Percentiles rank a stretch among this genome's conserved stretches.
These are phyloP conservation scores for Isurus oxyrinchus DNA, from an alignment of 2,113 vertebrate genomes.

Conservation along the genomic window DNA sequence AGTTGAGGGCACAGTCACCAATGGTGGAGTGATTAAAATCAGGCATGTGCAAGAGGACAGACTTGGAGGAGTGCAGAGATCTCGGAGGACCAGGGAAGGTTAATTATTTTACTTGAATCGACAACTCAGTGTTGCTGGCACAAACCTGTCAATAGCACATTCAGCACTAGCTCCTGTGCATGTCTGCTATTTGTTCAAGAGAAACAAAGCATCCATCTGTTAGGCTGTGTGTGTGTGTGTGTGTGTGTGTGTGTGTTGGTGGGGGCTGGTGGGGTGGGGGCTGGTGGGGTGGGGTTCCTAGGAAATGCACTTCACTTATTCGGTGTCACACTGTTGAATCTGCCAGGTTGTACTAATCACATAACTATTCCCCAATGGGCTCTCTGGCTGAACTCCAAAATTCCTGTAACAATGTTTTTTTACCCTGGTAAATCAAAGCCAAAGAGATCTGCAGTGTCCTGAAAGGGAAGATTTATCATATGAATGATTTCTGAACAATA, in stretches of 20 bases:
- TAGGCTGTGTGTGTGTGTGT: background rate
- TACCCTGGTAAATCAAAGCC: slow-evolving; percentile 75
- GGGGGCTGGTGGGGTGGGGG: background rate
- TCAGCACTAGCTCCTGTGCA: background rate
- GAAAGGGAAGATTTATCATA: slow-evolving; percentile 76
- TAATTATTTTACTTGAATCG: background rate
- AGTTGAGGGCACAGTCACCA: background rate
- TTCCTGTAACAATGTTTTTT: slow-evolving; percentile 67
- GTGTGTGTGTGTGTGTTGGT: too few relatives aligned
- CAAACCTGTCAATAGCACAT: background rate
- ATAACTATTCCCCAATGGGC: slow-evolving; percentile 69
- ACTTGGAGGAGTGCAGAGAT: background rate
- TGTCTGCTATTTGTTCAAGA: slow-evolving; percentile 29
- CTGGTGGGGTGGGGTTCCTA: background rate
- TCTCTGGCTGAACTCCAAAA: slow-evolving; percentile 76
- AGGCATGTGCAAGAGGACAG: background rate
- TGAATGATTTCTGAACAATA: slow-evolving; percentile 62
- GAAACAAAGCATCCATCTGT: slow-evolving; percentile 35
- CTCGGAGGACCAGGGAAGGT: background rate
- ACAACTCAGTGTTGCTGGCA: background rate
- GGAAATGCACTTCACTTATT: slow-evolving; percentile 30
- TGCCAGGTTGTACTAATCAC: slow-evolving; percentile 52
- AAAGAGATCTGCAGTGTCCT: slow-evolving; percentile 65
- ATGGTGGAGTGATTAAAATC: background rate
- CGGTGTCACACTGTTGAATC: slow-evolving; percentile 37